These are phyloP conservation scores for Pseudopleuronectes americanus DNA, from an alignment of 2,797 vertebrate species.

Conservation along the genomic window DNA sequence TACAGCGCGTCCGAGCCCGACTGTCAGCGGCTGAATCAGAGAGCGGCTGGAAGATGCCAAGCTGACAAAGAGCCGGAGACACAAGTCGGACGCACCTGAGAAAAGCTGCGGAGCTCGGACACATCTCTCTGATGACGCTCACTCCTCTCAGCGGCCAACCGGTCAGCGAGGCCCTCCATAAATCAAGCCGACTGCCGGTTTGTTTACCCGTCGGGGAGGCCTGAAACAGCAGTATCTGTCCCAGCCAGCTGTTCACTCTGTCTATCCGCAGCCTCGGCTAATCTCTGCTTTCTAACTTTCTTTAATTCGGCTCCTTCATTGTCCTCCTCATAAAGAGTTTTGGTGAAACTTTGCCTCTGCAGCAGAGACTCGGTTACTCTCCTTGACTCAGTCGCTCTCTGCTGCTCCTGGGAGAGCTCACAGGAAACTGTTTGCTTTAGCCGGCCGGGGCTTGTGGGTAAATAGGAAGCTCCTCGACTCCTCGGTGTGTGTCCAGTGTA, in stretches of 20 bases:
- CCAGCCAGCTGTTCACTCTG: slow-evolving; percentile 78
- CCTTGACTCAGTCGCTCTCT: slow-evolving; percentile 39
- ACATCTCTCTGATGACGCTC: slow-evolving; percentile 64
- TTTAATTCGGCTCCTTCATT: slow-evolving; percentile 69
- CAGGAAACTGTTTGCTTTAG: slow-evolving; percentile 52
- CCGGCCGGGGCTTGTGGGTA: slow-evolving; percentile 36
- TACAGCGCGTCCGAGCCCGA: slow-evolving; percentile 41
- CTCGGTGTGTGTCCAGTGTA: slow-evolving; percentile 47
- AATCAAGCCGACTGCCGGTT: slow-evolving; percentile 81
- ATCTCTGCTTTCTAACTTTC: slow-evolving; percentile 76
- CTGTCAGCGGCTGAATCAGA: slow-evolving; percentile 58
- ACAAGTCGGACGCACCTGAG: slow-evolving; percentile 63
- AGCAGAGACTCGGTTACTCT: not conserved
- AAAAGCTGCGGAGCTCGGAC: slow-evolving; percentile 70
- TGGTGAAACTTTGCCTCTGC: slow-evolving; percentile 57
- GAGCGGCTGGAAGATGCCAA: slow-evolving; percentile 60
- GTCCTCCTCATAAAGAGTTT: slow-evolving; percentile 70
- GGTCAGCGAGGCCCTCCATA: slow-evolving; percentile 78
- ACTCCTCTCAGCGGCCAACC: slow-evolving; percentile 74
- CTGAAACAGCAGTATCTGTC: slow-evolving; percentile 83
- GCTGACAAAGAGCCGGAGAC: slow-evolving; percentile 62
- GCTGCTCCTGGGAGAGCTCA: slow-evolving; percentile 15
- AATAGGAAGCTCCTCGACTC: slow-evolving; percentile 45
- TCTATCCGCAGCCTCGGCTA: slow-evolving; percentile 62
- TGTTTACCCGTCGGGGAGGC: slow-evolving; percentile 81